Base-by-base conservation (phyloP, 2,113 vertebrate species). In the Triplophysa siluroides region DNA sequence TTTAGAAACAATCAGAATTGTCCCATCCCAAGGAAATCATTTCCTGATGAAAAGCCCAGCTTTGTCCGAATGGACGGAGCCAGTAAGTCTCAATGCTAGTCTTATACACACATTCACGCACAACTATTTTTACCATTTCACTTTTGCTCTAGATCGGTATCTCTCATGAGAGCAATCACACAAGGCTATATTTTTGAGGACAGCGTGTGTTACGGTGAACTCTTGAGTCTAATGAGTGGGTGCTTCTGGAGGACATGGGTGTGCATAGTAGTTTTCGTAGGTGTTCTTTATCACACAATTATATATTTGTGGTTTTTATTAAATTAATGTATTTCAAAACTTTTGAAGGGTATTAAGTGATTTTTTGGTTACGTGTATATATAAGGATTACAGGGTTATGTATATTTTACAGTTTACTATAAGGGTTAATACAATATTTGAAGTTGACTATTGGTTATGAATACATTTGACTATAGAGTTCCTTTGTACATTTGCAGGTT, bases 1-100 rank as follows among this genome's bases (percentile, higher is more conserved):
- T 85, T 88, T 89, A 90, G 87, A 85, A 90, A 91, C 86, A 90
- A 91, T 92, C 77, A 79, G 52, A 33, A 18, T 69, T n/a, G 78
- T 82, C 80, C 69, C 72, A 79, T 61, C 83, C 82, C 19, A 62
- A 80, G 83, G 84, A 89, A 86, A 77, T 88, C 2, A 87, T 92
- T 91, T 92, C 89, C 89, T 92, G 87, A 86, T 26, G 11, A 0
- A 74, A 10, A 71, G 21, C 47, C 76, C 71, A 75, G 7, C 67
- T 50, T 64, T 63, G 21, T 71, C 10, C 52, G 58, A 67, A 14
- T 79, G 43, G 6, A 69, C 29, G 74, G 73, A 62, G 79, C 54
- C 52, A 33, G 56, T 9, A 24, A 54, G 52, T 68, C 26, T 80
- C 26, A 54, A 45, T 66, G 70, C 63, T 64, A 69, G 24, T 62